Base-by-base conservation (phyloP, 2,888 invertebrate genomes). In the Smittia sp. region DNA sequence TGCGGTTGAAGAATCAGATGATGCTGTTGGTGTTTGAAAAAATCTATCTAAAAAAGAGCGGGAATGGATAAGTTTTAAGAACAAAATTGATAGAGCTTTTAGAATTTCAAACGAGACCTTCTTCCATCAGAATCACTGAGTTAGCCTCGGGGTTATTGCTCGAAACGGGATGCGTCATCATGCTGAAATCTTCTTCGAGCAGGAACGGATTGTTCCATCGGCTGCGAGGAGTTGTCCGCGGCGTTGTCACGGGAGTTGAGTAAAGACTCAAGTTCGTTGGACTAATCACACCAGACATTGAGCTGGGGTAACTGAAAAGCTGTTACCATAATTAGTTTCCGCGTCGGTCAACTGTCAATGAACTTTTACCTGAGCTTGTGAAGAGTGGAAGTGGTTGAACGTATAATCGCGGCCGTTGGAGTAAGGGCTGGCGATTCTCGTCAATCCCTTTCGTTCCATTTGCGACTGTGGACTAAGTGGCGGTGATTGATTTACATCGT, bases 251-350 rank as follows among this genome's bases (percentile, higher is more conserved):
- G 77, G 87, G 86, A 76, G 91, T 89, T 75, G 93, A 92, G 80
- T 94, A 91, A 80, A 94, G 86, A 81, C 91, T 92, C 80, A 94
- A 86, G 80, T 93, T 93, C 79, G 93, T 93, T 78, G 94, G 93
- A 80, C 92, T 93, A 81, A 94, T 92, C 78, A 93, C 92, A 76
- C 93, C 93, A 80, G 93, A 89, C 86, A 92, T 90, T 80, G 94
- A 92, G 80, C 92, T 90, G 76, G 95, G 92, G 84, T 96, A 96
- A 78, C 93, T 94, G 86, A 96, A 94, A 79, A 97, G 90, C 96
- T 96, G 86, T 13, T 82, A 75, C 75, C 74, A 67, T 74, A 73
- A 74, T 22, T 11, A 38, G 6, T 38, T 38, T 38, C 74, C 52
- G 46, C 15, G 63, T 24, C 1, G 41, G 11, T 27, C 9, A 70